Base-by-base conservation (phyloP, 2,113 vertebrate species). In the Tauraco erythrolophus region DNA sequence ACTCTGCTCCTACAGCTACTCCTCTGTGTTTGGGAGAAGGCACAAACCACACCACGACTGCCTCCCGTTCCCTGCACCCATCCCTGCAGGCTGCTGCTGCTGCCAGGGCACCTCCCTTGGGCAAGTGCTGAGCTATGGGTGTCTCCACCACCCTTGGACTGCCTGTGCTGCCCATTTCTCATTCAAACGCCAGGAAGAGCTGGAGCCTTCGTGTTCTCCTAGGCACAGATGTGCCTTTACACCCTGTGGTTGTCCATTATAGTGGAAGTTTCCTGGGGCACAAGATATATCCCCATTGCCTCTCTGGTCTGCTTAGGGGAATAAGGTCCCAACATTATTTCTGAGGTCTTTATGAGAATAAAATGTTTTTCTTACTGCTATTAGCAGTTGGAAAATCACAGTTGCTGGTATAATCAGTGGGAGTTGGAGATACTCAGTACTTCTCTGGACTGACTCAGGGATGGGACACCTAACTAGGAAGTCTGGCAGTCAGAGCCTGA, bases 21-120 rank as follows among this genome's bases (percentile, higher is more conserved):
- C 5, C 16, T 48, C 24, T 41, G 31, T 41, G 25, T 65, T 60
- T 46, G 57, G 39, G 79, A 83, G 62, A 64, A 51, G 53, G 19
- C 50, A 65, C 0, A 0, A 50, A 28, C 22, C 16, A 7, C 22
- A 7, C 4, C 0, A 2, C 0, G 0, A 7, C 27, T 37, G 19
- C 37, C n/a, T 61, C 19, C 43, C 4, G 1, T 33, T 7, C 43
- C 51, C 61, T 51, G 35, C 54, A 39, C 12, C 57, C 62, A 28
- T 31, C 8, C 25, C 37, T 2, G 0, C 19, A 30, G n/a, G 70
- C 56, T 41, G 27, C 22, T 2, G 1, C 43, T 0, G 4, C 61
- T 28, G 6, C 43, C 41, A 11, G 30, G 4, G 13, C 71, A 25
- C 41, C 71, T 48, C 61, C 15, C 8, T 11, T 25, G 23, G 45